phyloP scores from a whole-genome alignment of 2,888 invertebrate species.

The Tetrapedia diversipes region DNA sequence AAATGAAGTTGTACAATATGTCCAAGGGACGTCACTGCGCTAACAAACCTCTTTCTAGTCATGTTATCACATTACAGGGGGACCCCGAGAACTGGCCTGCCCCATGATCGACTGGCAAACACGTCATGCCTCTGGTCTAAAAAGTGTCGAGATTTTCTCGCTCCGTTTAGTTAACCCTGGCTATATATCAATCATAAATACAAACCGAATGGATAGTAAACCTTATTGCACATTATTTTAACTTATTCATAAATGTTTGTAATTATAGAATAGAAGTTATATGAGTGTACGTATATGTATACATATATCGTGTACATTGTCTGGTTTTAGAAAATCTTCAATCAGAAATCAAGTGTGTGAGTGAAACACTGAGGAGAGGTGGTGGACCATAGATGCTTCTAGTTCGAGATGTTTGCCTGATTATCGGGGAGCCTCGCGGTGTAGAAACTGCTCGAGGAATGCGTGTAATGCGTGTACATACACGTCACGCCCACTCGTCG shows the following conservation, averaged over 20 bases:
- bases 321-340: too few species aligned
- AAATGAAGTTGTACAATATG: too few species aligned
- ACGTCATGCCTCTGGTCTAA: conserved; percentile 53
- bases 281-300: not conserved
- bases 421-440: conserved; percentile 79
- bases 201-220: not conserved
- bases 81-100: conserved; percentile 82
- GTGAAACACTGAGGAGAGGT: conserved; percentile 27
- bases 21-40: too few species aligned
- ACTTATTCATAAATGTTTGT: not conserved
- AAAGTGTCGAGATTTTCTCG: conserved; percentile 17
- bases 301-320: too few species aligned
- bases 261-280: not conserved
- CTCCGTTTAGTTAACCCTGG: not conserved
- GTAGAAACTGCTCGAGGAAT: conserved; percentile 81
- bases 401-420: conserved; percentile 76
- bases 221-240: not conserved
- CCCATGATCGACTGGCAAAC: conserved; percentile 73
- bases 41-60: conserved; percentile 36
- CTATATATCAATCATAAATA: not conserved
- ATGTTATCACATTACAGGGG: conserved; percentile 74
- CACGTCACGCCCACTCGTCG: conserved; percentile 79
- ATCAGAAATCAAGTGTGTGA: not conserved
- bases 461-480: conserved; percentile 81
- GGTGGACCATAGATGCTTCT: conserved; percentile 23